phyloP scores from a whole-genome alignment of 2,797 vertebrate species.

The Pseudochirops corinnae region DNA sequence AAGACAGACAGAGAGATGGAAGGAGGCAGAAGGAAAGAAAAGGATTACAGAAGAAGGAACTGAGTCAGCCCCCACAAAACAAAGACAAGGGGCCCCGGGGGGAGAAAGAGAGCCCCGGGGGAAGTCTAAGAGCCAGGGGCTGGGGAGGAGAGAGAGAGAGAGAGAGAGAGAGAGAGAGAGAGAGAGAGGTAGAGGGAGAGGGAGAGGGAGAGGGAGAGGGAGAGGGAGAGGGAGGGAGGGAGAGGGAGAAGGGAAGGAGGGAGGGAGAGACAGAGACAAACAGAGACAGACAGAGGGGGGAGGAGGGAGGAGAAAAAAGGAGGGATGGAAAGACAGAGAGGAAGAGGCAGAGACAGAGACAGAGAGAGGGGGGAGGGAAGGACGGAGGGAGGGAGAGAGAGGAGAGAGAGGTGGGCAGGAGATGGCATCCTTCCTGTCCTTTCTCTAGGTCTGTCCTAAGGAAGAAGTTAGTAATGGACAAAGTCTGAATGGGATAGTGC shows the following conservation, averaged over 20 bases:
- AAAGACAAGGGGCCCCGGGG: not conserved
- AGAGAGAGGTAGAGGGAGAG: no score
- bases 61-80: not conserved
- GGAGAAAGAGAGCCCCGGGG: not conserved
- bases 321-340: rapidly evolving
- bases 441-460: not conserved
- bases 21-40: not conserved
- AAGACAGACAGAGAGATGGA: not conserved
- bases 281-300: no score
- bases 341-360: no score
- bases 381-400: no score
- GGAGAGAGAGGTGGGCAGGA: not conserved
- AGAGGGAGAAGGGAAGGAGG: no score
- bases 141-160: not conserved
- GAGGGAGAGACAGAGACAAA: no score
- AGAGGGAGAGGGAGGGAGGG: no score
- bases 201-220: no score
- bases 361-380: no score
- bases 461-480: not conserved
- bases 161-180: no score
- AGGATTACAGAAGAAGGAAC: not conserved
- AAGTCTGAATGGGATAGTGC: not conserved
- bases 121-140: not conserved
- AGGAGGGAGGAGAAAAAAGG: no score
- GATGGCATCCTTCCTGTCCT: not conserved